phyloP scores from a whole-genome alignment of 2,797 vertebrate species.

The Clarias laeviceps region DNA sequence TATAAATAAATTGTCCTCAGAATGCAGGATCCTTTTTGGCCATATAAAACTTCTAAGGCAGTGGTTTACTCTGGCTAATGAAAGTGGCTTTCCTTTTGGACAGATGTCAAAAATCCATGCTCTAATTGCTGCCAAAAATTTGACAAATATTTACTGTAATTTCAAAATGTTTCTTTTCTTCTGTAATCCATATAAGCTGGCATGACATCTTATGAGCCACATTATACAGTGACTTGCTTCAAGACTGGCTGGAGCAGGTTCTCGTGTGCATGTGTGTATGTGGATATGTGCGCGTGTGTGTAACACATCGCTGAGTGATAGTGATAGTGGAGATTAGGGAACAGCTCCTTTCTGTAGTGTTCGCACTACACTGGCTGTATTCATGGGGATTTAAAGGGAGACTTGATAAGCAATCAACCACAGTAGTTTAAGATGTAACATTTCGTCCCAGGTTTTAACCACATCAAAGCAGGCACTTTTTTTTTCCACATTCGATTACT shows the following conservation, averaged over 20 bases:
- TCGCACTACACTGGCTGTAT: conserved; percentile 8
- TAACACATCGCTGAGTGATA: neutral
- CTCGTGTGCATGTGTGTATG: neutral
- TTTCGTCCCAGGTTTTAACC: conserved; percentile 23
- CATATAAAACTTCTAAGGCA: conserved; percentile 50
- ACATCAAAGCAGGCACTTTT: conserved; percentile 13
- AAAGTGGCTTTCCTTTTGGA: conserved; percentile 72
- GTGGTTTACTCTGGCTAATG: conserved; percentile 58
- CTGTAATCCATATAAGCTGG: conserved; percentile 60
- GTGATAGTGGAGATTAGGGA: conserved; percentile 23
- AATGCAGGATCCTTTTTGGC: conserved; percentile 46
- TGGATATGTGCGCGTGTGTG: conserved; percentile 12
- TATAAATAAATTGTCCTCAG: conserved; percentile 44
- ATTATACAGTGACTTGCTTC: conserved; percentile 14
- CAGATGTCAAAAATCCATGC: conserved; percentile 64
- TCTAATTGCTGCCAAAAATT: conserved; percentile 68
- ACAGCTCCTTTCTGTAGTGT: neutral
- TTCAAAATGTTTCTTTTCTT: conserved; percentile 71
- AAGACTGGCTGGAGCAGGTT: conserved; percentile 10
- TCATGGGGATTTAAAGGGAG: conserved; percentile 34
- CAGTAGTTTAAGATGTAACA: conserved; percentile 12
- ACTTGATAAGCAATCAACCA: conserved; percentile 28
- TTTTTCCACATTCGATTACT: neutral
- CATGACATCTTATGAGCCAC: conserved; percentile 48
- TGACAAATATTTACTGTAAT: conserved; percentile 76